phyloP scores from a whole-genome alignment of 2,888 invertebrate genomes.

The Resseliella maxima region DNA sequence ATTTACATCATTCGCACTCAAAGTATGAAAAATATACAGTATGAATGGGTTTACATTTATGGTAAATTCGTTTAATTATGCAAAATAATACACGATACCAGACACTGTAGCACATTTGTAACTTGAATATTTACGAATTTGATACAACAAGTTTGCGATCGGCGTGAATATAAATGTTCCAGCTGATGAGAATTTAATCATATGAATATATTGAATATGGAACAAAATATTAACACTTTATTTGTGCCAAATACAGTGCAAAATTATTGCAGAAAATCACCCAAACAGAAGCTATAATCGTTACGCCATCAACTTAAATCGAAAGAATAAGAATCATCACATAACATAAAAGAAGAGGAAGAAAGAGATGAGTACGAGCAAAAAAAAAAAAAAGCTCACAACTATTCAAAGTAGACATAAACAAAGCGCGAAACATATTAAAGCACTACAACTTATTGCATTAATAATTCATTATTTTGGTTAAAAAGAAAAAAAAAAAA shows the following conservation, averaged over 20 bases:
- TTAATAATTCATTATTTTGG: constrained; percentile 51
- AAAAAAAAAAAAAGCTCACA: background rate
- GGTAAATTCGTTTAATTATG: constrained; percentile 31
- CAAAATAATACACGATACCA: constrained; percentile 48
- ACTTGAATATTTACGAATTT: constrained; percentile 44
- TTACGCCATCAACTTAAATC: too few species aligned
- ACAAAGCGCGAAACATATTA: background rate
- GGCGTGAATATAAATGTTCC: constrained; percentile 8
- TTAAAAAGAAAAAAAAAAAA: constrained; percentile 6
- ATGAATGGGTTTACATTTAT: background rate
- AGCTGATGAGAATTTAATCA: constrained; percentile 38
- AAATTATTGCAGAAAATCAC: background rate
- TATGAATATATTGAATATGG: constrained; percentile 47
- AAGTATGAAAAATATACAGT: background rate
- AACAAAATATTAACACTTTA: too few species aligned
- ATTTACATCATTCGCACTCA: constrained; percentile 21
- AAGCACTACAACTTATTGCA: constrained; percentile 30
- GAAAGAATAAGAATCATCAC: too few species aligned
- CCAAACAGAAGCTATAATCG: too few species aligned
- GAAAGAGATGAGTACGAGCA: too few species aligned
- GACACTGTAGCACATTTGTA: constrained; percentile 53
- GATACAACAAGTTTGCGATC: constrained; percentile 11
- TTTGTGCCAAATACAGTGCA: background rate
- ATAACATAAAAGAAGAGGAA: background rate
- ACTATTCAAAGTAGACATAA: constrained; percentile 33